A percentile compares a stretch with the other conserved stretches of the same genome.
Conservation (phyloP, 2,888 invertebrate genomes). For the Chloromyia formosa region DNA sequence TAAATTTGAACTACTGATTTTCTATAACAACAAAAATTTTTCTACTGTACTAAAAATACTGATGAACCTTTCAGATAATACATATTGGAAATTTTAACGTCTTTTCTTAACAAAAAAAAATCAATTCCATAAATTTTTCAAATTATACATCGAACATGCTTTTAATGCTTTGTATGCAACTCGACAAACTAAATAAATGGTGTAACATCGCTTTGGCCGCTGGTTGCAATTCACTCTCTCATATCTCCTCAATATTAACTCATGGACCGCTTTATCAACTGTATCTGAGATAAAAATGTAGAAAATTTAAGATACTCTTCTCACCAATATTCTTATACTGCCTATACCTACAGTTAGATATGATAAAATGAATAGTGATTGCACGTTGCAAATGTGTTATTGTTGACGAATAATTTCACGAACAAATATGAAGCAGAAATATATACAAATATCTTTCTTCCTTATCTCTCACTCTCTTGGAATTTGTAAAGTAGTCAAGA, state of each 20-base stretch:
- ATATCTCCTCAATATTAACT: conserved; percentile 22
- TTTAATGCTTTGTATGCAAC: conserved; percentile 7
- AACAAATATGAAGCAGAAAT: conserved; percentile 13
- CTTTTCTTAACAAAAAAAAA: no score
- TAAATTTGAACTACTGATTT: background rate
- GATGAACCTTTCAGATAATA: background rate
- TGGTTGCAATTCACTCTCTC: conserved; percentile 18
- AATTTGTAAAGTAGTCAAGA: background rate
- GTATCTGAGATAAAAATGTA: conserved; percentile 26
- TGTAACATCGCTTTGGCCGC: conserved; percentile 15
- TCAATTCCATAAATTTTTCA: conserved; percentile 13
- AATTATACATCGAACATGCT: conserved; percentile 13
- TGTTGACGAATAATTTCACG: conserved; percentile 23
- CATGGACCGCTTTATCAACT: conserved; percentile 8
- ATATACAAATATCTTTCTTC: background rate
- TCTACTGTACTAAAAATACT: background rate
- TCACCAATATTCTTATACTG: background rate
- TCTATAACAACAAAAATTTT: background rate
- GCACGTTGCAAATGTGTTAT: conserved; percentile 6
- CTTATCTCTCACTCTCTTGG: background rate
- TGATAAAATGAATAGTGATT: conserved; percentile 10
- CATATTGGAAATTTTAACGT: background rate
- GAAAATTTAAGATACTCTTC: no score
- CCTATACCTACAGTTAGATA: background rate
- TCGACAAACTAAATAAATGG: background rate